These are phyloP conservation scores for Amphimallon solstitiale DNA, from an alignment of 2,888 invertebrate genomes.

Conservation along the genomic window DNA sequence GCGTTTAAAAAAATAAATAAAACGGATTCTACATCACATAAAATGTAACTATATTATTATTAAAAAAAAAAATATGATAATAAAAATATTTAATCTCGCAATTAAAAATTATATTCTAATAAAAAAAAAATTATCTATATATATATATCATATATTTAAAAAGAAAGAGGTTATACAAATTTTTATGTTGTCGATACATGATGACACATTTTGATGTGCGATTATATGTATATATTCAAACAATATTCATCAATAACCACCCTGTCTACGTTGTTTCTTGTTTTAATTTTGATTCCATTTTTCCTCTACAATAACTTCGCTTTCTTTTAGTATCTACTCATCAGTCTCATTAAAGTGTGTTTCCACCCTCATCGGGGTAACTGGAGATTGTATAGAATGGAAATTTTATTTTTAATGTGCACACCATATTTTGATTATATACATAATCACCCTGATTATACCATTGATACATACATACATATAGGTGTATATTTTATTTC, in stretches of 20 bases:
- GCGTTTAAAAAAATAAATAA: background rate
- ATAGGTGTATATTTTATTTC: no score
- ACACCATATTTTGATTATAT: no score
- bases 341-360: conserved; percentile 28
- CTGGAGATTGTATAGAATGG: no score
- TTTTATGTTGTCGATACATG: background rate
- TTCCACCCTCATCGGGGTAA: no score
- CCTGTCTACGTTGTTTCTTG: conserved; percentile 11
- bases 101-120: background rate
- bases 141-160: no score
- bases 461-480: no score
- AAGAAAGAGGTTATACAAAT: background rate
- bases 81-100: background rate
- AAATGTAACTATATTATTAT: background rate
- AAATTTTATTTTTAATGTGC: no score
- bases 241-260: conserved; percentile 7
- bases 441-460: no score
- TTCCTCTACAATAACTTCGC: background rate
- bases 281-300: conserved; percentile 11
- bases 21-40: background rate
- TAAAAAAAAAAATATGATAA: no score
- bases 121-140: background rate
- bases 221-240: background rate
- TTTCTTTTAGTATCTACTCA: conserved; percentile 12
- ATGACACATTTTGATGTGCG: no score